phyloP scores from a whole-genome alignment of 2,797 vertebrate species.

The Gila robusta region DNA sequence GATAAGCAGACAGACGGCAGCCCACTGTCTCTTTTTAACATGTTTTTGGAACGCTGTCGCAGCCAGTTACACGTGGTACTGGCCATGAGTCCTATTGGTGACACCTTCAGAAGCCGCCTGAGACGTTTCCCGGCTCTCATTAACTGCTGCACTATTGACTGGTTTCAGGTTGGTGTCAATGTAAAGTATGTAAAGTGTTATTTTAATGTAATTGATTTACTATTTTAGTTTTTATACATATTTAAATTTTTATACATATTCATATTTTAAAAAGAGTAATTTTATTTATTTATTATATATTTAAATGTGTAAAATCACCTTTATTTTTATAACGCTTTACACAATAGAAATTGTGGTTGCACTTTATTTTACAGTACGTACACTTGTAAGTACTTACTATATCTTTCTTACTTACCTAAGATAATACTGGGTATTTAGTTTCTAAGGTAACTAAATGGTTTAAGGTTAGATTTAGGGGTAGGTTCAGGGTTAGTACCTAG shows the following conservation, averaged over 20 bases:
- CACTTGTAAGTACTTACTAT: background rate
- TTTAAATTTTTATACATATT: background rate
- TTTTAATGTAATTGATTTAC: background rate
- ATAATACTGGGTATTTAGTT: background rate
- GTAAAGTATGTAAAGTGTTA: background rate
- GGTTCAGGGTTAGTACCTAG: background rate
- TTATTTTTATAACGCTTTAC: background rate
- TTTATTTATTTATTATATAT: background rate
- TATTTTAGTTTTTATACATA: background rate
- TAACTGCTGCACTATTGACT: slow-evolving; percentile 97
- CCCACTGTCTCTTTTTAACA: slow-evolving; percentile 88
- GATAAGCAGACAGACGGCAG: slow-evolving; percentile 90
- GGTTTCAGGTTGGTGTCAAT: slow-evolving; percentile 86
- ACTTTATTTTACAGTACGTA: background rate
- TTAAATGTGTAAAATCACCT: background rate
- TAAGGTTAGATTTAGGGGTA: background rate
- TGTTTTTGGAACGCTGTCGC: slow-evolving; percentile 90
- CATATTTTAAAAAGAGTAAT: background rate
- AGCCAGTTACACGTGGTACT: slow-evolving; percentile 89
- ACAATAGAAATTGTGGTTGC: background rate
- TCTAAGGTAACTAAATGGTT: background rate
- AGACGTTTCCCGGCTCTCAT: slow-evolving; percentile 93
- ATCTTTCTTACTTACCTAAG: background rate
- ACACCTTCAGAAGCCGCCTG: slow-evolving; percentile 87
- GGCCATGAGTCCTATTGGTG: slow-evolving; percentile 93